These are phyloP conservation scores for Babylonia areolata DNA, from an alignment of 1,140 invertebrate species.

Conservation along the genomic window DNA sequence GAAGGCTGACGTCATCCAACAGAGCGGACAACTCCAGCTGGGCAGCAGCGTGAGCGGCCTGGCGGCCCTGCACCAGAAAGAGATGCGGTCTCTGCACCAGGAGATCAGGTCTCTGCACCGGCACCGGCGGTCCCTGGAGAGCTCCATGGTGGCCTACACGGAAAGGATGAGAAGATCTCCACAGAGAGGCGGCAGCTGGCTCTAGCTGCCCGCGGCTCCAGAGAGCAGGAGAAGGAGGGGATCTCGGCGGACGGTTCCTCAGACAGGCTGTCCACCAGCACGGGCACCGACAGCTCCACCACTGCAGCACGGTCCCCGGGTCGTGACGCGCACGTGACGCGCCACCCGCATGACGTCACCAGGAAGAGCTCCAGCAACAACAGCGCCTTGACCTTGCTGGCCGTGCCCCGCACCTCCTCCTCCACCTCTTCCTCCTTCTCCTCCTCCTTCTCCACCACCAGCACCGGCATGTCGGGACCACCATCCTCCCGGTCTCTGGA, in stretches of 20 bases:
- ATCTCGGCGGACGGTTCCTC: background rate
- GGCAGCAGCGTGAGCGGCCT: background rate
- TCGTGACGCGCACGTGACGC: no score
- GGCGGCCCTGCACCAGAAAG: constrained; percentile 22
- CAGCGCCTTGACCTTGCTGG: background rate
- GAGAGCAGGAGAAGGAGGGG: background rate
- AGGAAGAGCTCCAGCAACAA: background rate
- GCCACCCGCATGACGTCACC: no score
- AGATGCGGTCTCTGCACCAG: background rate
- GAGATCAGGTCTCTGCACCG: background rate
- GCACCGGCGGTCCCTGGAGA: constrained; percentile 13
- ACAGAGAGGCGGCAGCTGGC: background rate
- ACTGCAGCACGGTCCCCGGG: background rate
- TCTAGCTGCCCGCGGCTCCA: background rate
- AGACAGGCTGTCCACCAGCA: background rate
- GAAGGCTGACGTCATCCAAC: background rate
- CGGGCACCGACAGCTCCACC: background rate
- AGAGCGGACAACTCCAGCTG: background rate
- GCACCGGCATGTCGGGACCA: background rate
- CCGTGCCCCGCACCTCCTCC: background rate
- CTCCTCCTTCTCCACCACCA: background rate
- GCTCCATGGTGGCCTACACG: constrained; percentile 34
- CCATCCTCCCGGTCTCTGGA: background rate
- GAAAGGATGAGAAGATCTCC: constrained; percentile 33
- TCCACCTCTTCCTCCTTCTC: no score